Evolutionary conservation across 2,797 vertebrate genomes (phyloP).

Genomic region (Trachops cirrhosus): DNA sequence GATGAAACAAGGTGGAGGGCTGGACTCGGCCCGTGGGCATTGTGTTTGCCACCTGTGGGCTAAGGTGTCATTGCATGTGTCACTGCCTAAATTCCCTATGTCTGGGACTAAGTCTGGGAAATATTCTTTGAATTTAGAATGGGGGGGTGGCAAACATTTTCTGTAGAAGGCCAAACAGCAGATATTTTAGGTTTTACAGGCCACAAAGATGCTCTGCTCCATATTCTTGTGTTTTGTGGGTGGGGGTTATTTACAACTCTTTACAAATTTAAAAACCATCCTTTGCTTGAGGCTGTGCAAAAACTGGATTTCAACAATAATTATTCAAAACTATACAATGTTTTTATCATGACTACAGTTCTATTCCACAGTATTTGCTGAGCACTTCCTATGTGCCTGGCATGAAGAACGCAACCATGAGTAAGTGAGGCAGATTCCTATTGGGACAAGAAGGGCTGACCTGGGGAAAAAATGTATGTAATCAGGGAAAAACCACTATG

Average conservation of each 20-base stretch:
- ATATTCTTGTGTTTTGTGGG: not conserved
- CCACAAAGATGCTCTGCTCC: not conserved
- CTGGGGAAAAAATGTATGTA: not conserved
- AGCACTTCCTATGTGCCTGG: not conserved
- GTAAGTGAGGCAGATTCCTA: not conserved
- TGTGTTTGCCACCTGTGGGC: no score
- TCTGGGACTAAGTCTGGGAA: not conserved
- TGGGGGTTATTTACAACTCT: not conserved
- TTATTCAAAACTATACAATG: not conserved
- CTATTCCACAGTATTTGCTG: not conserved
- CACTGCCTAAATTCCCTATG: not conserved
- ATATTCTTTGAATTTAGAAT: conserved; percentile 26
- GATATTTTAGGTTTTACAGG: not conserved
- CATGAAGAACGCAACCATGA: not conserved
- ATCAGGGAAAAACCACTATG: not conserved
- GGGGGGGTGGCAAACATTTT: not conserved
- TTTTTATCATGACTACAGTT: not conserved
- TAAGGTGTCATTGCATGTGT: not conserved
- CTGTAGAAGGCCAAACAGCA: not conserved
- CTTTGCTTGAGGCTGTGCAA: not conserved
- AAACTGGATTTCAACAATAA: not conserved
- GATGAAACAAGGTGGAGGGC: no score
- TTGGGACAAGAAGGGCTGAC: not conserved
- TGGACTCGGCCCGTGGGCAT: no score
- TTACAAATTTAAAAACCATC: not conserved